Conservation (phyloP, 2,888 invertebrate genomes). For the Acanthococcus lagerstroemiae region DNA sequence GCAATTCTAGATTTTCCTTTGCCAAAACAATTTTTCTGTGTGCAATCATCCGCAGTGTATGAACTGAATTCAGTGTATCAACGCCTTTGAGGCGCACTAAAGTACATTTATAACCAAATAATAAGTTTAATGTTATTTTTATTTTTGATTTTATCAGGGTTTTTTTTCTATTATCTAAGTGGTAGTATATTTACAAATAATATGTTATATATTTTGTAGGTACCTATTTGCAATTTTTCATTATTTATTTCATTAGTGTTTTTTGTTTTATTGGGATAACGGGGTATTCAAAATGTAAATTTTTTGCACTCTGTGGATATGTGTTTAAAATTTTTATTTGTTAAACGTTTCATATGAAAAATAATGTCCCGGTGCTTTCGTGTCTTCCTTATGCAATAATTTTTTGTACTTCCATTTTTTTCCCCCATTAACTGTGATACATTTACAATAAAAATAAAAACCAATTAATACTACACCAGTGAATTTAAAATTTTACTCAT, state of each 20-base stretch:
- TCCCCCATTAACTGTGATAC: constrained; percentile 6
- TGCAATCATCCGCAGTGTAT: no score
- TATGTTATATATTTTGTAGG: neutral
- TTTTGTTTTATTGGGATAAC: constrained; percentile 15
- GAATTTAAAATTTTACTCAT: constrained; percentile 3
- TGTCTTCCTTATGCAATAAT: neutral
- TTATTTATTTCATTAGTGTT: neutral
- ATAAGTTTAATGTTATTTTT: neutral
- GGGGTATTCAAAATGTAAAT: constrained; percentile 25
- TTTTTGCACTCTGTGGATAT: constrained; percentile 9
- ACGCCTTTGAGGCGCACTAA: no score
- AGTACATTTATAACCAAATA: no score
- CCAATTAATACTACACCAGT: neutral
- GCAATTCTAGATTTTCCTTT: no score
- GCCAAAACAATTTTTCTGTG: no score
- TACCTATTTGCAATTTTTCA: neutral
- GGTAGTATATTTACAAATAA: no score
- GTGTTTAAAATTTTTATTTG: constrained; percentile 1
- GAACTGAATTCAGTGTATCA: no score
- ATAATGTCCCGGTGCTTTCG: constrained; percentile 17
- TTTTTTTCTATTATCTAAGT: constrained; percentile 11
- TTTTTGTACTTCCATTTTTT: constrained; percentile 4
- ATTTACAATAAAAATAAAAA: neutral
- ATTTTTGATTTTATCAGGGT: no score
- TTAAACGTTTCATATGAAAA: neutral